Evolutionary conservation across 2,797 vertebrate genomes (phyloP).

Genomic region (Sebastolobus alascanus): DNA sequence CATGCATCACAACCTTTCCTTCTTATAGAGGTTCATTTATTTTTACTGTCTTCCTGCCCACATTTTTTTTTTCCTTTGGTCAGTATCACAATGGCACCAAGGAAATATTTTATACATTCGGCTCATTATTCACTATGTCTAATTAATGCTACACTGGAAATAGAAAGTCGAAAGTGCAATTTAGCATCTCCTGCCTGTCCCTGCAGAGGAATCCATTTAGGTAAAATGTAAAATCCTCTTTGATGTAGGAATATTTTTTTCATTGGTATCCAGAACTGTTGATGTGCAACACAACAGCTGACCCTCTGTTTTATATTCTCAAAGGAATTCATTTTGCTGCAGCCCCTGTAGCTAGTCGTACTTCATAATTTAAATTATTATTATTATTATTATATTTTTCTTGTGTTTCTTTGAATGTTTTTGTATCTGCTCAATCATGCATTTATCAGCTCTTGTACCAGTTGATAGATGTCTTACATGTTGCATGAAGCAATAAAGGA

Average conservation of each 20-base stretch:
- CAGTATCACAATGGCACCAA: constrained; percentile 55
- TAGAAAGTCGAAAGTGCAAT: constrained; percentile 66
- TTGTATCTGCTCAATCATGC: background rate
- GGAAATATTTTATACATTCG: constrained; percentile 72
- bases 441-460: constrained; percentile 1
- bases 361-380: constrained; percentile 42
- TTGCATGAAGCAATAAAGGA: background rate
- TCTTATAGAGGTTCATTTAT: constrained; percentile 10
- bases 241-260: constrained; percentile 68
- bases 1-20: background rate
- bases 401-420: constrained; percentile 42
- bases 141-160: constrained; percentile 75
- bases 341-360: constrained; percentile 52
- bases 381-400: constrained; percentile 32
- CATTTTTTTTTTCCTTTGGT: constrained; percentile 26
- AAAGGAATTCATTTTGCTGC: constrained; percentile 50
- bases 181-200: constrained; percentile 62
- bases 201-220: constrained; percentile 63
- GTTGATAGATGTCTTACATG: constrained; percentile 17
- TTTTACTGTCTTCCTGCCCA: constrained; percentile 5
- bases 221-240: constrained; percentile 65
- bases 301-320: constrained; percentile 52
- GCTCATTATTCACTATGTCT: constrained; percentile 78
- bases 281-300: constrained; percentile 61
- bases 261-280: constrained; percentile 48